Conservation (phyloP, 2,888 invertebrate genomes). For the Diadromus collaris region DNA sequence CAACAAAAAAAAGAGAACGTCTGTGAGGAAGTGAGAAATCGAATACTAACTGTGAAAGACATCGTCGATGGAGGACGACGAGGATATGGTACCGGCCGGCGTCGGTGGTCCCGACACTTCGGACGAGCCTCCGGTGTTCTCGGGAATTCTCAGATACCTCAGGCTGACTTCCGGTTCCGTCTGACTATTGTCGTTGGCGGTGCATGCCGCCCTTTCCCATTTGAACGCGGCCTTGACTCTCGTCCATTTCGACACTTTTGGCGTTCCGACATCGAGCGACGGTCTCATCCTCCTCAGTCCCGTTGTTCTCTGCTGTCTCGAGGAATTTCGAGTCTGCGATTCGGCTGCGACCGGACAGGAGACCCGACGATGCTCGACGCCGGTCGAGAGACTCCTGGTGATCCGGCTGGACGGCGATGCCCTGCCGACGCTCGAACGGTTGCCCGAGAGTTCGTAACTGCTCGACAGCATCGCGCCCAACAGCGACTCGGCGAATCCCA, state of each 20-base stretch:
- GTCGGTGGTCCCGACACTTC: constrained; percentile 84
- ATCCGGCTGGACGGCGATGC: constrained; percentile 16
- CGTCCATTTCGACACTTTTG: constrained; percentile 93
- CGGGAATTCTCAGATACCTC: constrained; percentile 65
- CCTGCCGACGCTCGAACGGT: constrained; percentile 24
- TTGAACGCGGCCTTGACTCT: constrained; percentile 94
- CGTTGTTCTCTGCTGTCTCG: constrained; percentile 28
- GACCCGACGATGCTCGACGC: constrained; percentile 81
- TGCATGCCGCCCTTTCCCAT: constrained; percentile 86
- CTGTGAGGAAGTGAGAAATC: not conserved
- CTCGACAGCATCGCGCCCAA: constrained; percentile 85
- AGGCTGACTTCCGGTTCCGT: constrained; percentile 40
- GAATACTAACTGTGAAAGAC: constrained; percentile 70
- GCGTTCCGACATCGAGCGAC: constrained; percentile 69
- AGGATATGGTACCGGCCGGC: constrained; percentile 84
- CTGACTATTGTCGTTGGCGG: constrained; percentile 30
- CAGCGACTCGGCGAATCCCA: constrained; percentile 84
- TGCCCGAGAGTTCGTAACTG: constrained; percentile 80
- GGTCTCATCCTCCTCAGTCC: constrained; percentile 49
- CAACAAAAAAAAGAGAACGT: not conserved
- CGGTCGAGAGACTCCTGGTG: constrained; percentile 84
- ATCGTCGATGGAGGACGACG: constrained; percentile 89
- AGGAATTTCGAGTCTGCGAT: constrained; percentile 42
- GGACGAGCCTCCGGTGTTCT: constrained; percentile 63
- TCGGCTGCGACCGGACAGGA: constrained; percentile 65